A percentile compares a stretch with the other conserved stretches of the same genome.
These are phyloP conservation scores for Apostichopus leukothele DNA, from an alignment of 53 echinoderm and acorn worm genomes.

Conservation along the genomic window DNA sequence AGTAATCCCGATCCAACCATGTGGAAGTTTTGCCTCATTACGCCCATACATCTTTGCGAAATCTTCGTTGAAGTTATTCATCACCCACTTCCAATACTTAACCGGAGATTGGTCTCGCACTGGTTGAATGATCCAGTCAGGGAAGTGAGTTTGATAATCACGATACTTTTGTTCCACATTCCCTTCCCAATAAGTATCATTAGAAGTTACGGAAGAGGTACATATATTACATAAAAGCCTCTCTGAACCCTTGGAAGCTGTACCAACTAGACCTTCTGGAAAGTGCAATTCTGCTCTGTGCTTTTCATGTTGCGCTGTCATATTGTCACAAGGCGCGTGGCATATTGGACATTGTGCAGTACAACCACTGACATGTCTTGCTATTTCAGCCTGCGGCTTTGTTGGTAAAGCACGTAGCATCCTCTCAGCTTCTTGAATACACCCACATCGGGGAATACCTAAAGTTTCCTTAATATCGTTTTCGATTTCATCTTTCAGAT, in stretches of 20 bases:
- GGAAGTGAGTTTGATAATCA: slow-evolving; percentile 31
- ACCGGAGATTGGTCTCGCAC: slow-evolving; percentile 18
- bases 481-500: background rate
- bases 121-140: slow-evolving; percentile 33
- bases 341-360: slow-evolving; percentile 43
- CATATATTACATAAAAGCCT: slow-evolving; percentile 7
- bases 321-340: slow-evolving; percentile 37
- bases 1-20: slow-evolving; percentile 17
- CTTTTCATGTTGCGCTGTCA: slow-evolving; percentile 18
- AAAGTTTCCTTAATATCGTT: background rate
- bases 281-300: slow-evolving; percentile 38
- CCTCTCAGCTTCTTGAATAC: background rate
- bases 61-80: slow-evolving; percentile 31
- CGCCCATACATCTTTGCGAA: slow-evolving; percentile 33
- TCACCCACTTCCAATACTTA: slow-evolving; percentile 46
- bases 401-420: slow-evolving; percentile 5
- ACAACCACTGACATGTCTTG: slow-evolving; percentile 17
- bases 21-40: slow-evolving; percentile 11
- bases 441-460: background rate
- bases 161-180: background rate
- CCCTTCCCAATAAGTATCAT: slow-evolving; percentile 24
- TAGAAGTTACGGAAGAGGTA: slow-evolving; percentile 30
- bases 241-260: background rate
- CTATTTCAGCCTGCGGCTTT: slow-evolving; percentile 34
- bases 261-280: slow-evolving; percentile 26